Percentiles rank a stretch among this genome's conserved stretches.
phyloP scores from a whole-genome alignment of 1,140 invertebrate genomes.

The Probaryconus sp. region DNA sequence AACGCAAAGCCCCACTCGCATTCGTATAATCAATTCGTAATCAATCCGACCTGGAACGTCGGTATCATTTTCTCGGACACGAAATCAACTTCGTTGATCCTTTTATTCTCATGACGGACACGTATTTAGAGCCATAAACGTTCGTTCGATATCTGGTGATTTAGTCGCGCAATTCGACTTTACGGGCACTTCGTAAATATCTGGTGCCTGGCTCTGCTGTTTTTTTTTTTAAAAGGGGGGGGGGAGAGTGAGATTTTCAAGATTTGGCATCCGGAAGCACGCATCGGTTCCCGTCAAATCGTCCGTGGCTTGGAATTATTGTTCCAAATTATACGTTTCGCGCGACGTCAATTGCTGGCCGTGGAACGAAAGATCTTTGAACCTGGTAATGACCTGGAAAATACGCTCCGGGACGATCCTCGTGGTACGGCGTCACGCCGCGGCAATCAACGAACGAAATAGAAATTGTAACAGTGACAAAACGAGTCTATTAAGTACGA shows the following conservation, averaged over 20 bases:
- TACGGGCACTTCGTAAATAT: conserved; percentile 6
- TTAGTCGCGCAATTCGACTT: background rate
- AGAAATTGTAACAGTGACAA: conserved; percentile 1
- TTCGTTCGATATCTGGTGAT: conserved; percentile 2
- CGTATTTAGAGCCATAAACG: conserved; percentile 1
- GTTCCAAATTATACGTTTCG: conserved; percentile 58
- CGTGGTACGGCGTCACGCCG: too few relatives aligned
- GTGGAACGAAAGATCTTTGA: conserved; percentile 4
- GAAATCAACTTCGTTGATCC: conserved; percentile 1
- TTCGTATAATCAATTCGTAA: conserved; percentile 5
- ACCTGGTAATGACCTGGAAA: conserved; percentile 20
- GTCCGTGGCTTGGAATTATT: conserved; percentile 48
- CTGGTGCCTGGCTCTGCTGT: conserved; percentile 1
- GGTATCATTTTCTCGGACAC: conserved; percentile 3
- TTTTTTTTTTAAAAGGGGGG: too few relatives aligned
- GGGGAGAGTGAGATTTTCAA: background rate
- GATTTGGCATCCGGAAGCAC: conserved; percentile 18
- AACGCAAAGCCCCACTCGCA: background rate
- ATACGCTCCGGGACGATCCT: conserved; percentile 9
- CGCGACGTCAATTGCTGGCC: conserved; percentile 18
- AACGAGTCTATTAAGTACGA: background rate
- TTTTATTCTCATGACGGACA: conserved; percentile 4
- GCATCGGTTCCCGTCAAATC: conserved; percentile 8
- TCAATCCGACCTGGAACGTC: background rate
- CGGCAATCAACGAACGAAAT: background rate